Percentiles rank a stretch among this genome's conserved stretches.
Evolutionary conservation across 2,888 invertebrate genomes (phyloP).

Genomic region (Thecophora atra): DNA sequence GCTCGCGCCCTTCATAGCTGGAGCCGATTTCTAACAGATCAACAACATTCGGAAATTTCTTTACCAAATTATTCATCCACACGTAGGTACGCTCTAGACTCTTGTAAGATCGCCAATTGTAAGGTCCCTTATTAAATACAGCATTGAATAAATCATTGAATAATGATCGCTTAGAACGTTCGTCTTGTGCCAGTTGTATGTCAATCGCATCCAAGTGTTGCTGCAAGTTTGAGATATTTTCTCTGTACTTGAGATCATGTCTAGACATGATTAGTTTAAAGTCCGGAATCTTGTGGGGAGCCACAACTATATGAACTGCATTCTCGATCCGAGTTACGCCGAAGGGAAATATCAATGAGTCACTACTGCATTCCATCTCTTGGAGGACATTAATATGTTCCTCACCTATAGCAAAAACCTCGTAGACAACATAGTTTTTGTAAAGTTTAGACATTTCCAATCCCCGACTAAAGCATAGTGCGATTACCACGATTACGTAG

Average conservation of each 20-base stretch:
- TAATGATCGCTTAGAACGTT: background rate
- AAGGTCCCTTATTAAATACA: no score
- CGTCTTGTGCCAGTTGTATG: background rate
- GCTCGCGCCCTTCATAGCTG: background rate
- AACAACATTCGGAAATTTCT: background rate
- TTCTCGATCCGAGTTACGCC: slow-evolving; percentile 63
- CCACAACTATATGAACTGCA: slow-evolving; percentile 68
- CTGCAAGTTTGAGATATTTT: slow-evolving; percentile 65
- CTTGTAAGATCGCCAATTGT: slow-evolving; percentile 6
- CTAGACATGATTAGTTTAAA: slow-evolving; percentile 52
- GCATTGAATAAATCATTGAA: no score
- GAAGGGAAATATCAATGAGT: slow-evolving; percentile 68
- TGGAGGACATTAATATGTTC: slow-evolving; percentile 68
- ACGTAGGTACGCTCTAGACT: background rate
- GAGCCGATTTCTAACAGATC: background rate
- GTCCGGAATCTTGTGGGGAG: slow-evolving; percentile 59
- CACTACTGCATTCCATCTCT: slow-evolving; percentile 63
- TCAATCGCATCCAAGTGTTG: background rate
- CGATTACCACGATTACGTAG: background rate
- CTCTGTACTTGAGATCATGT: slow-evolving; percentile 65
- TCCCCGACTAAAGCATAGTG: background rate
- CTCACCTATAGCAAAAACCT: slow-evolving; percentile 68
- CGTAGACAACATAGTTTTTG: slow-evolving; percentile 72
- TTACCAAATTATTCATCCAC: background rate
- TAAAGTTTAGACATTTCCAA: slow-evolving; percentile 60